Percentiles rank a stretch among this genome's conserved stretches.
Conservation (phyloP, 1,140 invertebrate species). For the Nasonia longicornis region DNA sequence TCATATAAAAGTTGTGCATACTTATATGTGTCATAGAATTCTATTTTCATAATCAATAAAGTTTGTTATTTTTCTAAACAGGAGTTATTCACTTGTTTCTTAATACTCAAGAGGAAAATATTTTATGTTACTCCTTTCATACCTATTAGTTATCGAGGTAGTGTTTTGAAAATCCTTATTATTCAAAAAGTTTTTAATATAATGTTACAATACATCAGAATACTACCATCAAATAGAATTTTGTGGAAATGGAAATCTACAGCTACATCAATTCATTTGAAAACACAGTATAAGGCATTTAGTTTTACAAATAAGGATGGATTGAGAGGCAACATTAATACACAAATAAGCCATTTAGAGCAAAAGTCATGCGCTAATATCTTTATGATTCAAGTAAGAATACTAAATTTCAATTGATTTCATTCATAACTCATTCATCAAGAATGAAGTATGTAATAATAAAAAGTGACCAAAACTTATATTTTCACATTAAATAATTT, state of each 20-base stretch:
- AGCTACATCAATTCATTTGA: neutral
- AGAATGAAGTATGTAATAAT: no score
- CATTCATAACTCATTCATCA: no score
- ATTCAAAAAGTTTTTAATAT: neutral
- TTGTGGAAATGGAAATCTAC: neutral
- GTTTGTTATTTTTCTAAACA: neutral
- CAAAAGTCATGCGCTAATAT: neutral
- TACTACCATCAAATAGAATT: neutral
- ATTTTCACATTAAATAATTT: neutral
- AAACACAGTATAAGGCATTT: slow-evolving; percentile 6
- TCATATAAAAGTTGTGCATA: no score
- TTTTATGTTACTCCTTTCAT: slow-evolving; percentile 33
- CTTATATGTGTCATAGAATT: neutral
- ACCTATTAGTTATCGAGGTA: neutral
- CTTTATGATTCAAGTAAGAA: neutral
- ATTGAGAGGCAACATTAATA: neutral
- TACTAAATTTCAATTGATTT: neutral
- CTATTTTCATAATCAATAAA: neutral
- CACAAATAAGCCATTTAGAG: neutral
- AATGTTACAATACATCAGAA: slow-evolving; percentile 8
- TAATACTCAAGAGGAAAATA: slow-evolving; percentile 11
- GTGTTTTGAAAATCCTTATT: neutral
- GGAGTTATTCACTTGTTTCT: slow-evolving; percentile 22
- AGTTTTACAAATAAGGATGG: slow-evolving; percentile 1
- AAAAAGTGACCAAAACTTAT: no score